A percentile compares a stretch with the other conserved stretches of the same genome.
Conservation (phyloP, 2,888 invertebrate genomes). For the Aleiodes leptofemur region DNA sequence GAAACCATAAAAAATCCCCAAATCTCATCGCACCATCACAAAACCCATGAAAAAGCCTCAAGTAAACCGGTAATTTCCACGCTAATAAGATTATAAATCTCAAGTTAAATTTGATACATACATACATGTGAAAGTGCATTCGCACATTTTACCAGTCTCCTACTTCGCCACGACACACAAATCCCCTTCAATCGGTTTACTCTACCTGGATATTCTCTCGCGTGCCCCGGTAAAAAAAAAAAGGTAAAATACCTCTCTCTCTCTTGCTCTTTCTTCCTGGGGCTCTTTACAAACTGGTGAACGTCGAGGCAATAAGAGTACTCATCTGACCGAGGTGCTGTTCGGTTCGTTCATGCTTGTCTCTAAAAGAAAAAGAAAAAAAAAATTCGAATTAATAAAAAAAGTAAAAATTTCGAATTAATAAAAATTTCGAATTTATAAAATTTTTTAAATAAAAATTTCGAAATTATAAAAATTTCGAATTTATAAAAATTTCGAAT, state of each 20-base stretch:
- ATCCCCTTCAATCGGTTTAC: slow-evolving; percentile 51
- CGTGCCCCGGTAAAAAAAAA: slow-evolving; percentile 59
- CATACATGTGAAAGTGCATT: slow-evolving; percentile 68
- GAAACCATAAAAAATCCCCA: too few relatives aligned
- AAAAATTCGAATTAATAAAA: background rate
- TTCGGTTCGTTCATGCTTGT: slow-evolving; percentile 48
- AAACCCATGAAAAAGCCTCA: too few relatives aligned
- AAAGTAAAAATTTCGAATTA: background rate
- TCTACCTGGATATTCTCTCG: slow-evolving; percentile 48
- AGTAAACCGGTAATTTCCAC: background rate
- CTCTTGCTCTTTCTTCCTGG: slow-evolving; percentile 45
- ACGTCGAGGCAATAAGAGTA: slow-evolving; percentile 55
- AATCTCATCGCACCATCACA: too few relatives aligned
- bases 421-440: background rate
- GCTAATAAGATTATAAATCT: background rate
- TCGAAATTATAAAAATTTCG: background rate
- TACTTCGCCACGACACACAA: slow-evolving; percentile 49
- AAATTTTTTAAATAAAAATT: too few relatives aligned
- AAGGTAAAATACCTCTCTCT: slow-evolving; percentile 30
- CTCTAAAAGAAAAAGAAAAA: background rate
- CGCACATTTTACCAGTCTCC: slow-evolving; percentile 38
- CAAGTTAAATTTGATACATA: slow-evolving; percentile 47
- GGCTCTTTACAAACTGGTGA: slow-evolving; percentile 21
- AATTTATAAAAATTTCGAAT: background rate
- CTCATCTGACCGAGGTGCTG: slow-evolving; percentile 56